These are phyloP conservation scores for Biston stratarius DNA, from an alignment of 2,888 invertebrate genomes.

Conservation along the genomic window DNA sequence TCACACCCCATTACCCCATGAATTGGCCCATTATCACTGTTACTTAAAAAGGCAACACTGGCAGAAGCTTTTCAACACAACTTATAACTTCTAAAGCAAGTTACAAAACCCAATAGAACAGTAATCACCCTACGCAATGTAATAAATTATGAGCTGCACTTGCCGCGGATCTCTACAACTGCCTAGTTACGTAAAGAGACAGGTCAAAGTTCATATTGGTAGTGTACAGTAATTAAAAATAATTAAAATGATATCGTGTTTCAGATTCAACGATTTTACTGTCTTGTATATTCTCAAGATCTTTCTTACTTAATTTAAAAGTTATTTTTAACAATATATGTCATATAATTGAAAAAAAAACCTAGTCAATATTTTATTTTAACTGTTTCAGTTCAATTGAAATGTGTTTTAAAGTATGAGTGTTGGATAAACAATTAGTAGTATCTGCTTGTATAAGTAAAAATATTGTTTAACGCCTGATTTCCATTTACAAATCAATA, in stretches of 20 bases:
- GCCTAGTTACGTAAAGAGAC: constrained; percentile 32
- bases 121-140: constrained; percentile 30
- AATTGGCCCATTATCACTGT: constrained; percentile 7
- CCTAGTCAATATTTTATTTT: no score
- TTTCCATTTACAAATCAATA: constrained; percentile 27
- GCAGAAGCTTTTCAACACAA: constrained; percentile 25
- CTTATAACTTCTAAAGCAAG: constrained; percentile 13
- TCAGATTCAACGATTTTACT: no score
- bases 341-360: not conserved
- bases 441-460: not conserved
- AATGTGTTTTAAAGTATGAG: not conserved
- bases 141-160: constrained; percentile 31
- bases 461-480: constrained; percentile 22
- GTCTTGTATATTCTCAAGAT: no score
- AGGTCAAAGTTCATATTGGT: constrained; percentile 40
- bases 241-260: constrained; percentile 5
- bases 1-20: constrained; percentile 24
- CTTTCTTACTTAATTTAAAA: not conserved
- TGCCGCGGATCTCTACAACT: constrained; percentile 25
- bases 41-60: constrained; percentile 9
- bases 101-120: constrained; percentile 21
- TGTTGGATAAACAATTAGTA: not conserved
- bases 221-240: constrained; percentile 26
- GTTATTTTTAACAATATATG: not conserved
- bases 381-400: no score